These are phyloP conservation scores for Trematocara zebra DNA, from an alignment of 2,113 vertebrate genomes.

Conservation along the genomic window DNA sequence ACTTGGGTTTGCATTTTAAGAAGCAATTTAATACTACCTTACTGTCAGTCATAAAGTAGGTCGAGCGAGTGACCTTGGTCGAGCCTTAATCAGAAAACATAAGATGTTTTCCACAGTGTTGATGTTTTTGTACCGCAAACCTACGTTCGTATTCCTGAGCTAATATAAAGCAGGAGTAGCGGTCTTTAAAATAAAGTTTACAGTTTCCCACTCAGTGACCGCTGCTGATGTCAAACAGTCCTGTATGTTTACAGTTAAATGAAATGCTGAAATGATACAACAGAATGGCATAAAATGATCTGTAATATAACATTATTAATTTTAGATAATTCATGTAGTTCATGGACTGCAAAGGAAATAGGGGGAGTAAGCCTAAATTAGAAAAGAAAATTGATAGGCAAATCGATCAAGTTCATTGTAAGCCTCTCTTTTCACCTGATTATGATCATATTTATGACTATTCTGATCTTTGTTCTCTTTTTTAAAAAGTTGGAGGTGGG, in stretches of 20 bases:
- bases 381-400: neutral
- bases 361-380: neutral
- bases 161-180: neutral
- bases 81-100: slow-evolving; percentile 33
- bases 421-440: neutral
- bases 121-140: neutral
- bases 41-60: neutral
- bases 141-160: slow-evolving; percentile 10
- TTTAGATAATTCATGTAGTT: neutral
- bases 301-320: neutral
- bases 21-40: slow-evolving; percentile 34
- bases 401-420: neutral
- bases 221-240: neutral
- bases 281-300: neutral
- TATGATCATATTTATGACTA: neutral
- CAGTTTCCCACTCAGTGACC: neutral
- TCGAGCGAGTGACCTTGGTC: neutral
- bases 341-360: neutral
- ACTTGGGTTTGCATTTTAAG: neutral
- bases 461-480: neutral
- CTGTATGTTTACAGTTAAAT: slow-evolving; percentile 2
- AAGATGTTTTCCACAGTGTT: neutral
- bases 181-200: slow-evolving; percentile 31
- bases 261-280: neutral
- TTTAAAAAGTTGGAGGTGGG: neutral